phyloP scores from a whole-genome alignment of 2,797 vertebrate species.

The Hydrocynus forskahlii region DNA sequence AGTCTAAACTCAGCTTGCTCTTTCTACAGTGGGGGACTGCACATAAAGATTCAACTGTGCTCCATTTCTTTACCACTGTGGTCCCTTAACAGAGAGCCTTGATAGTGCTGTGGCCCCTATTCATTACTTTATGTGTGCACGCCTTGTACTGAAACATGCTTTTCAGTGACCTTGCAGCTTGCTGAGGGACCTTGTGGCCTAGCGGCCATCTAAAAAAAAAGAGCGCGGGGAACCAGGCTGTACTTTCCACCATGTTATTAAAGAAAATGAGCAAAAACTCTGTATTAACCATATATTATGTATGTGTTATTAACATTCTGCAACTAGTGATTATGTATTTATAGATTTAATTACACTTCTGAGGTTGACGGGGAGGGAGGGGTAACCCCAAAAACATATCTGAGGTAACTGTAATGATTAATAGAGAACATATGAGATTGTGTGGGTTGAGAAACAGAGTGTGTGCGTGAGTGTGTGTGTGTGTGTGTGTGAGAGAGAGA shows the following conservation, averaged over 20 bases:
- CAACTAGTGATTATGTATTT: conserved; percentile 39
- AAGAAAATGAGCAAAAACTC: conserved; percentile 17
- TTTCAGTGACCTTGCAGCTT: conserved; percentile 12
- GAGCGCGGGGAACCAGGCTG: conserved; percentile 11
- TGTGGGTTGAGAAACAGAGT: no score
- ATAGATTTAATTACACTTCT: conserved; percentile 46
- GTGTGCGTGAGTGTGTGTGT: background rate
- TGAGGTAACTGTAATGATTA: conserved; percentile 49
- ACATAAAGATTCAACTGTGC: conserved; percentile 28
- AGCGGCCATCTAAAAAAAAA: conserved; percentile 31
- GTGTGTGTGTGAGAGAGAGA: conserved; percentile 39
- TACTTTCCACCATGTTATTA: conserved; percentile 39
- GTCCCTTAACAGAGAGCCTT: conserved; percentile 33
- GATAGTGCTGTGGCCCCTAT: conserved; percentile 31
- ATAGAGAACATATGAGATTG: conserved; percentile 37
- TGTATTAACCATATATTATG: conserved; percentile 22
- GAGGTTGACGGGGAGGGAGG: conserved; percentile 11
- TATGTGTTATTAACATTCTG: conserved; percentile 36
- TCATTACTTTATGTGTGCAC: conserved; percentile 13
- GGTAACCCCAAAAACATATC: background rate
- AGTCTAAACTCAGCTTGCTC: conserved; percentile 26
- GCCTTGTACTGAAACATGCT: conserved; percentile 20
- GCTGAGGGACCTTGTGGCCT: conserved; percentile 30
- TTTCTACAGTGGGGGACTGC: conserved; percentile 39
- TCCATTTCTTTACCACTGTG: conserved; percentile 39